These are phyloP conservation scores for Tapirus terrestris DNA, from an alignment of 2,113 vertebrate species.

Conservation along the genomic window DNA sequence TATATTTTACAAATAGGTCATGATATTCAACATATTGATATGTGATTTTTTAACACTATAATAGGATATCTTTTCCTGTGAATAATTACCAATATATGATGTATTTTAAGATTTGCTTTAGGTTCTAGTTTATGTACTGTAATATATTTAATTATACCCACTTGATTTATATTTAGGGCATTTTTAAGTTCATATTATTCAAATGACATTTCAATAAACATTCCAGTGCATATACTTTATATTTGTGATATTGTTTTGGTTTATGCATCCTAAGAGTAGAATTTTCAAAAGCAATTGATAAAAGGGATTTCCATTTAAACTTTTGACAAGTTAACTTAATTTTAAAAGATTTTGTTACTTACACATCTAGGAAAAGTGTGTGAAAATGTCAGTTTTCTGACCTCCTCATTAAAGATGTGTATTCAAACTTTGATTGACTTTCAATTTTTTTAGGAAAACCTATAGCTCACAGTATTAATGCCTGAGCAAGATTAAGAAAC, in stretches of 20 bases:
- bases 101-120: background rate
- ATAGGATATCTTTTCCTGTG: background rate
- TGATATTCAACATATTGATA: background rate
- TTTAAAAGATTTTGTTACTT: background rate
- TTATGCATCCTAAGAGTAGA: background rate
- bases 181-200: background rate
- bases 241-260: background rate
- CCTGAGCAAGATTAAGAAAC: background rate
- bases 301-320: background rate
- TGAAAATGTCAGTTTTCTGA: background rate
- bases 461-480: background rate
- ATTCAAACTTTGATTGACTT: background rate
- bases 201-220: background rate
- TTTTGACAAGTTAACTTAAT: background rate
- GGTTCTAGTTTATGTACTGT: background rate
- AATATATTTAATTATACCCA: background rate
- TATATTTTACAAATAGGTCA: background rate
- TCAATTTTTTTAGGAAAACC: background rate
- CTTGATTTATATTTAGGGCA: background rate
- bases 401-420: background rate
- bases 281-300: background rate
- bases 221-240: background rate
- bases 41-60: background rate
- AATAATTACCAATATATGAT: background rate
- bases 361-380: background rate